Conservation (phyloP, 30 jellyfish, hydroid and myxozoan genomes). For the Phacellophora camtschatica region DNA sequence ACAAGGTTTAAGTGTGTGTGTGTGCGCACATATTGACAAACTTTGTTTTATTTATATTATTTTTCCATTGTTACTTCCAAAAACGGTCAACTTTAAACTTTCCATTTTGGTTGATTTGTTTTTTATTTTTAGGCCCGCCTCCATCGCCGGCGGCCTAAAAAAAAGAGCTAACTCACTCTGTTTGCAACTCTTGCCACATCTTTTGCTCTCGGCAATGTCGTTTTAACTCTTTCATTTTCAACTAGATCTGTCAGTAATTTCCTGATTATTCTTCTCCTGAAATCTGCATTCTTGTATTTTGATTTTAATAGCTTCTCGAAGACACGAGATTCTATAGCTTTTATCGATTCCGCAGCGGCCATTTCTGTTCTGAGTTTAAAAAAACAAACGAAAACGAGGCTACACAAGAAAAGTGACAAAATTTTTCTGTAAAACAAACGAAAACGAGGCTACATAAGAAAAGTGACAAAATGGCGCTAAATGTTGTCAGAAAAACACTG, state of each 20-base stretch:
- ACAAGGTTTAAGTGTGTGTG: too few species aligned
- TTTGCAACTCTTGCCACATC: slow-evolving; percentile 87
- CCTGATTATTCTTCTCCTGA: slow-evolving; percentile 55
- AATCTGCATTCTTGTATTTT: slow-evolving; percentile 29
- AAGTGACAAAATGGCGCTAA: slow-evolving; percentile 15
- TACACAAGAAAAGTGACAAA: too few species aligned
- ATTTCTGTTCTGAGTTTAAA: background rate
- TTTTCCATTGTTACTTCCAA: too few species aligned
- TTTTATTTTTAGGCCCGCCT: too few species aligned
- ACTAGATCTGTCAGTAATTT: slow-evolving; percentile 65
- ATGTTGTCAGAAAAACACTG: background rate
- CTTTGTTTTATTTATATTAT: too few species aligned
- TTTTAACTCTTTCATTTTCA: slow-evolving; percentile 77
- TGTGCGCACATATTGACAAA: too few species aligned
- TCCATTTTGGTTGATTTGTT: too few species aligned
- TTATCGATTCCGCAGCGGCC: slow-evolving; percentile 63
- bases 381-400: background rate
- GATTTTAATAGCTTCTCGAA: slow-evolving; percentile 74
- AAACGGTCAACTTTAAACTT: too few species aligned
- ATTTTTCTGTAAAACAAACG: background rate
- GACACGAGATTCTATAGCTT: slow-evolving; percentile 53
- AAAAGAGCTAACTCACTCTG: slow-evolving; percentile 60
- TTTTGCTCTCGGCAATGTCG: slow-evolving; percentile 67
- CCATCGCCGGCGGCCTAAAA: background rate
- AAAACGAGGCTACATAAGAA: background rate